phyloP scores from a whole-genome alignment of 2,888 invertebrate genomes.

The Isotomurus palustris region DNA sequence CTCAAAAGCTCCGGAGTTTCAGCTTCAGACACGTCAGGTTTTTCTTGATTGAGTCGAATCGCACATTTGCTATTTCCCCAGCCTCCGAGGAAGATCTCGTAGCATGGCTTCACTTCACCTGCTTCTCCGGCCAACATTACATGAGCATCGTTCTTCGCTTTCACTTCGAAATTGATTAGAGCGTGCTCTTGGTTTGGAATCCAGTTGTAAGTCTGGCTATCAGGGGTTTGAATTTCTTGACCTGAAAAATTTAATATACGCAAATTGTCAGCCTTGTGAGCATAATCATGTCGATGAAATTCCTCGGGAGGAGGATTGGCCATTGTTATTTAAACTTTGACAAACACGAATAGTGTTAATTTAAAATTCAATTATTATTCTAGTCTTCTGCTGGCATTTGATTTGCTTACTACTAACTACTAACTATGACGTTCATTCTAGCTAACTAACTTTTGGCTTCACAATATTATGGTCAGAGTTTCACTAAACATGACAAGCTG shows the following conservation, averaged over 20 bases:
- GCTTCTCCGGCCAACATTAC: conserved; percentile 66
- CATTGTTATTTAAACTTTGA: background rate
- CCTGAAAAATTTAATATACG: conserved; percentile 15
- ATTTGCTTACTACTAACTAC: too few relatives aligned
- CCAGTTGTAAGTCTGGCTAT: conserved; percentile 77
- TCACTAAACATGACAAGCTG: too few relatives aligned
- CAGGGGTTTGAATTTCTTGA: conserved; percentile 70
- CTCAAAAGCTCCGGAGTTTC: conserved; percentile 69
- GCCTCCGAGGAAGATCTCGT: conserved; percentile 67
- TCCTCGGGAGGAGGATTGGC: background rate
- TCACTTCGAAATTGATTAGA: conserved; percentile 70
- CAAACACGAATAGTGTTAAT: too few relatives aligned
- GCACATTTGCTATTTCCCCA: conserved; percentile 38
- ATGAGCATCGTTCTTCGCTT: conserved; percentile 78
- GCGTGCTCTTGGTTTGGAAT: conserved; percentile 66
- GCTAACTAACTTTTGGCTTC: too few relatives aligned
- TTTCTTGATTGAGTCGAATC: conserved; percentile 64
- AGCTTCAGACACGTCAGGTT: conserved; percentile 67
- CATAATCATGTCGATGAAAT: too few relatives aligned
- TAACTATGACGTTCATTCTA: too few relatives aligned
- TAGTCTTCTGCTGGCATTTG: too few relatives aligned
- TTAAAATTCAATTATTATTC: too few relatives aligned
- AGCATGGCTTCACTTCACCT: conserved; percentile 71
- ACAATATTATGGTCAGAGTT: too few relatives aligned
- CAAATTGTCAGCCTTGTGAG: too few relatives aligned